A percentile compares a stretch with the other conserved stretches of the same genome.
phyloP scores from a whole-genome alignment of 1,140 invertebrate species.

The Colletes latitarsis region DNA sequence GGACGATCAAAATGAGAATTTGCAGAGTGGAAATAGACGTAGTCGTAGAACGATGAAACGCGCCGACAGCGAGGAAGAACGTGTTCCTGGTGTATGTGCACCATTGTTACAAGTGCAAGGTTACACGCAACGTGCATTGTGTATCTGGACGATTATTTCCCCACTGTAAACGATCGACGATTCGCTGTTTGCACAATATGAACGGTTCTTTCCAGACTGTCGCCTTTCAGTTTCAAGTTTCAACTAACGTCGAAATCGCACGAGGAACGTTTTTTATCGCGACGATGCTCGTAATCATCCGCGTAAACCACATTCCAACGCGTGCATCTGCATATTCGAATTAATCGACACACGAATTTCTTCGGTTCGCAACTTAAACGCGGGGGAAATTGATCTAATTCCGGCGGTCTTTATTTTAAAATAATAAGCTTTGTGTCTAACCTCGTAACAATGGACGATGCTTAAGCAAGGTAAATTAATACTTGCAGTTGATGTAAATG shows the following conservation, averaged over 20 bases:
- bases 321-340: neutral
- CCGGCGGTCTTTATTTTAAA: too few relatives aligned
- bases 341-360: neutral
- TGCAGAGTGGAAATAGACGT: neutral
- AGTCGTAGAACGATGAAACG: neutral
- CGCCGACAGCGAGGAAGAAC: neutral
- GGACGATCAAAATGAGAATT: neutral
- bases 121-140: conserved; percentile 54
- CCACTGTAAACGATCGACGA: conserved; percentile 49
- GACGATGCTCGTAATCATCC: neutral
- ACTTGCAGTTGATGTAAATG: too few relatives aligned
- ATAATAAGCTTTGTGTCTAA: too few relatives aligned
- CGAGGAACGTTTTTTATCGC: conserved; percentile 2
- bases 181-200: conserved; percentile 37
- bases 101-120: conserved; percentile 62
- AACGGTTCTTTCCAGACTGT: conserved; percentile 36
- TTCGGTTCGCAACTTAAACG: neutral
- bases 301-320: neutral
- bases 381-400: too few relatives aligned
- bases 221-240: conserved; percentile 21
- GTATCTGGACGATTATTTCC: conserved; percentile 55
- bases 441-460: too few relatives aligned
- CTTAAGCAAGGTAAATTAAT: too few relatives aligned
- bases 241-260: conserved; percentile 6
- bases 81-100: conserved; percentile 23